These are phyloP conservation scores for Bursaphelenchus mucronatus DNA, from an alignment of 1,140 invertebrate genomes.

Conservation along the genomic window DNA sequence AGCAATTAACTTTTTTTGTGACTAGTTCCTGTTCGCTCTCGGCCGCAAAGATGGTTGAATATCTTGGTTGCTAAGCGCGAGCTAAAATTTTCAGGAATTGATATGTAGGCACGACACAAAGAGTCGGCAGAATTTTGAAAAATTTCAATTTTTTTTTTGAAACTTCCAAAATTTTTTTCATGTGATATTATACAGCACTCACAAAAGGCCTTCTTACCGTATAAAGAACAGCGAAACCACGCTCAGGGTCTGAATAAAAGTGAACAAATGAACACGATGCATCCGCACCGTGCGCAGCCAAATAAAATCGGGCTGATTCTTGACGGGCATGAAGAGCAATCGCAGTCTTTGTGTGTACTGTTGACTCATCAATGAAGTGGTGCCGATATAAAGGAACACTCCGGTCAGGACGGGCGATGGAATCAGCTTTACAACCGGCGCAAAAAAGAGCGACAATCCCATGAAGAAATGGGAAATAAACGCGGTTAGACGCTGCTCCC, in stretches of 20 bases:
- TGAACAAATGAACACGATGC: slow-evolving; percentile 51
- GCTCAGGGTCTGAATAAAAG: slow-evolving; percentile 47
- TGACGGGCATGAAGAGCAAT: slow-evolving; percentile 93
- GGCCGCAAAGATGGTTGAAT: too few relatives aligned
- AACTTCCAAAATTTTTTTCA: slow-evolving; percentile 20
- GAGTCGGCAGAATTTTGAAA: too few relatives aligned
- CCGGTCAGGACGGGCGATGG: slow-evolving; percentile 62
- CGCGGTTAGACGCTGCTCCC: slow-evolving; percentile 62
- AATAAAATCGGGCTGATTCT: slow-evolving; percentile 92
- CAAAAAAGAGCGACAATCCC: slow-evolving; percentile 29
- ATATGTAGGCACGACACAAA: too few relatives aligned
- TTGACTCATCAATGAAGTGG: slow-evolving; percentile 60
- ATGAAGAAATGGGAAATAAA: slow-evolving; percentile 61
- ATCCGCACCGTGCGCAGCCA: slow-evolving; percentile 75
- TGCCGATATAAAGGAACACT: slow-evolving; percentile 62
- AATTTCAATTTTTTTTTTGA: too few relatives aligned
- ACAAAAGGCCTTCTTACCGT: slow-evolving; percentile 29
- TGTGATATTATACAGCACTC: too few relatives aligned
- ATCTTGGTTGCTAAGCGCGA: too few relatives aligned
- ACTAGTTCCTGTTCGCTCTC: too few relatives aligned
- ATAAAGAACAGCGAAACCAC: slow-evolving; percentile 44
- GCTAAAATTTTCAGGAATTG: too few relatives aligned
- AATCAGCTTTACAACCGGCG: slow-evolving; percentile 40
- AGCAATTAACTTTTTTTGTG: too few relatives aligned
- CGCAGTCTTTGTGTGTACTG: slow-evolving; percentile 87